Conservation (phyloP, 2,888 invertebrate species). For the Plagodis dolabraria region DNA sequence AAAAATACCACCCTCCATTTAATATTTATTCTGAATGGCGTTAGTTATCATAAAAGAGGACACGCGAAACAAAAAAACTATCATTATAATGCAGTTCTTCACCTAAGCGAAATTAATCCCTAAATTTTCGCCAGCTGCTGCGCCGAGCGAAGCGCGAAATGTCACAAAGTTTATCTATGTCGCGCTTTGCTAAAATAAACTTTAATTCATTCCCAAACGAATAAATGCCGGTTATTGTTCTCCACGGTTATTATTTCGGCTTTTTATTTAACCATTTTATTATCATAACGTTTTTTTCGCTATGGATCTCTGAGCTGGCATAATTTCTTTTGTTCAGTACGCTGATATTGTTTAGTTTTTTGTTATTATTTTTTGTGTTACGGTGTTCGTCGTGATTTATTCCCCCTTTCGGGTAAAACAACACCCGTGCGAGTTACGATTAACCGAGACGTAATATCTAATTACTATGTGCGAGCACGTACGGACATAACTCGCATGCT, state of each 20-base stretch:
- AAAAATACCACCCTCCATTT: conserved; percentile 34
- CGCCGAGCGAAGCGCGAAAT: conserved; percentile 54
- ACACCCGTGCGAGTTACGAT: conserved; percentile 83
- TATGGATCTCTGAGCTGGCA: conserved; percentile 72
- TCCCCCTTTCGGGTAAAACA: conserved; percentile 82
- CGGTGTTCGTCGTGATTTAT: conserved; percentile 80
- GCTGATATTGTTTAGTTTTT: conserved; percentile 79
- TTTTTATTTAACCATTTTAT: conserved; percentile 80
- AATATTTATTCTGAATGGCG: conserved; percentile 46
- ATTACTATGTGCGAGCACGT: conserved; percentile 84
- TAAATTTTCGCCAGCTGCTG: conserved; percentile 75
- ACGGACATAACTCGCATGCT: conserved; percentile 79
- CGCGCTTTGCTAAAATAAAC: conserved; percentile 71
- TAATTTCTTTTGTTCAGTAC: conserved; percentile 83
- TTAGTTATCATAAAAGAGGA: conserved; percentile 59
- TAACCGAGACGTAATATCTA: conserved; percentile 82
- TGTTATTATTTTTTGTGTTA: conserved; percentile 68
- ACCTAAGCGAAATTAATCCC: conserved; percentile 68
- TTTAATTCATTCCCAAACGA: conserved; percentile 70
- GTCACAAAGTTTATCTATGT: conserved; percentile 74
- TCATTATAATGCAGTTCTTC: conserved; percentile 77
- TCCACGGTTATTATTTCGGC: conserved; percentile 74
- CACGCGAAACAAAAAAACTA: conserved; percentile 65
- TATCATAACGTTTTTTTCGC: conserved; percentile 82
- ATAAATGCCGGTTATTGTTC: conserved; percentile 75